Percentiles rank a stretch among this genome's conserved stretches.
These are phyloP conservation scores for Beris morrisii DNA, from an alignment of 2,888 invertebrate genomes.

Conservation along the genomic window DNA sequence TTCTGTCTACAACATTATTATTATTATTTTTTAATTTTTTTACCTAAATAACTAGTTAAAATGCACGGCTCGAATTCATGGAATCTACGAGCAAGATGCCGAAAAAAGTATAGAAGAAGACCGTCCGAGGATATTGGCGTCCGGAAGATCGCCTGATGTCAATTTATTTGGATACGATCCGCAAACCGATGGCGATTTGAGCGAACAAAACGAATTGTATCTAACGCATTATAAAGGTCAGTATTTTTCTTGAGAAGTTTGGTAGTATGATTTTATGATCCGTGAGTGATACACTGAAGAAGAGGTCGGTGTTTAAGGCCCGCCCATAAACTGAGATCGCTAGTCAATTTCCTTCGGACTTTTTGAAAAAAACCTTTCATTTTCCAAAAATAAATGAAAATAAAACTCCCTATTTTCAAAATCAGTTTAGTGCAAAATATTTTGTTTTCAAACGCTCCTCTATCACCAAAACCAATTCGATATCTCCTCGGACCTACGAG, in stretches of 20 bases:
- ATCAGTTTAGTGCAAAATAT: no score
- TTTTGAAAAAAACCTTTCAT: no score
- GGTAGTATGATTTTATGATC: no score
- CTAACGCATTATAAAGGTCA: constrained; percentile 52
- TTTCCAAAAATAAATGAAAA: no score
- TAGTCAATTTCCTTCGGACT: no score
- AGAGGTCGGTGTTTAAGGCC: no score
- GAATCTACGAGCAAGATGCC: constrained; percentile 53
- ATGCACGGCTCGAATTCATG: constrained; percentile 53
- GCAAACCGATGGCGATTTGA: constrained; percentile 48
- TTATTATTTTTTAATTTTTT: not conserved
- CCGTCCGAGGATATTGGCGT: constrained; percentile 54
- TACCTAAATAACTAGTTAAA: constrained; percentile 46
- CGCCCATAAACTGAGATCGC: no score
- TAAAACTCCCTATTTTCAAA: no score
- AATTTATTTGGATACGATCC: constrained; percentile 54
- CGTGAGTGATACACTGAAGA: no score
- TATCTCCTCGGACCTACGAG: no score
- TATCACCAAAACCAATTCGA: no score
- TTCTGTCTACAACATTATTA: not conserved
- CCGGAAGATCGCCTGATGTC: constrained; percentile 54
- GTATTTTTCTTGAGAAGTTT: constrained; percentile 35
- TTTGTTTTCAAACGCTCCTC: no score
- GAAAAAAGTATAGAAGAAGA: constrained; percentile 55
- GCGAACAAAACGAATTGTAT: constrained; percentile 52